phyloP scores from a whole-genome alignment of 1,140 invertebrate species.

The Phymorhynchus buccinoides region DNA sequence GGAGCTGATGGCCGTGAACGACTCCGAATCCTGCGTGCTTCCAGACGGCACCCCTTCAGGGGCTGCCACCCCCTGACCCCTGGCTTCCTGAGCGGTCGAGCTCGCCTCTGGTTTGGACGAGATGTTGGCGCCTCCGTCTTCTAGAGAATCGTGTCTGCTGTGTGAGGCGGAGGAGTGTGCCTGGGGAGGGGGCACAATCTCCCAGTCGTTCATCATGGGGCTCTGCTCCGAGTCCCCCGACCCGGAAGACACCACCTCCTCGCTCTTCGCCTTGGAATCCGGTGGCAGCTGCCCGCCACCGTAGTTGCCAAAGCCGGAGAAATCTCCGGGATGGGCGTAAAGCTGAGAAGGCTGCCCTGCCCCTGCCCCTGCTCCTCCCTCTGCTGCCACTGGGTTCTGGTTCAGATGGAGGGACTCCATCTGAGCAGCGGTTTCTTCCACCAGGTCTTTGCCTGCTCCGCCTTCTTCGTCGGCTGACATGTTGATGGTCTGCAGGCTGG shows the following conservation, averaged over 20 bases:
- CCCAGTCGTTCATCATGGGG: constrained; percentile 56
- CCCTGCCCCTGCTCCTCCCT: not conserved
- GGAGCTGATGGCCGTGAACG: constrained; percentile 33
- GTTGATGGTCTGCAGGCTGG: constrained; percentile 55
- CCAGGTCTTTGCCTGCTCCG: constrained; percentile 33
- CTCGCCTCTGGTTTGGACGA: constrained; percentile 40
- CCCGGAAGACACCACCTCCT: not conserved
- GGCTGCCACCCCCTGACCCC: not conserved
- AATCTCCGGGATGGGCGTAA: constrained; percentile 6
- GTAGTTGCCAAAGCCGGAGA: not conserved
- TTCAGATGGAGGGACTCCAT: constrained; percentile 25
- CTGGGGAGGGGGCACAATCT: constrained; percentile 57
- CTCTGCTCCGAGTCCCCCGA: constrained; percentile 40
- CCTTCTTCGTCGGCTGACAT: constrained; percentile 38
- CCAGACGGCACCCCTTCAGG: not conserved
- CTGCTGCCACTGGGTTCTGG: too few relatives aligned
- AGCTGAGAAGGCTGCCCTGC: not conserved
- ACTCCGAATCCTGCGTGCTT: constrained; percentile 28
- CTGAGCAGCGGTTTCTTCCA: constrained; percentile 30
- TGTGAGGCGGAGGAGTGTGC: constrained; percentile 41
- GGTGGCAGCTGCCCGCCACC: not conserved
- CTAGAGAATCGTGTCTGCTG: constrained; percentile 57
- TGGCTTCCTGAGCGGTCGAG: not conserved
- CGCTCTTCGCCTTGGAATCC: not conserved
- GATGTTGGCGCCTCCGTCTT: constrained; percentile 57